Evolutionary conservation across 1,140 invertebrate genomes (phyloP).

Genomic region (Reticulitermes speratus): DNA sequence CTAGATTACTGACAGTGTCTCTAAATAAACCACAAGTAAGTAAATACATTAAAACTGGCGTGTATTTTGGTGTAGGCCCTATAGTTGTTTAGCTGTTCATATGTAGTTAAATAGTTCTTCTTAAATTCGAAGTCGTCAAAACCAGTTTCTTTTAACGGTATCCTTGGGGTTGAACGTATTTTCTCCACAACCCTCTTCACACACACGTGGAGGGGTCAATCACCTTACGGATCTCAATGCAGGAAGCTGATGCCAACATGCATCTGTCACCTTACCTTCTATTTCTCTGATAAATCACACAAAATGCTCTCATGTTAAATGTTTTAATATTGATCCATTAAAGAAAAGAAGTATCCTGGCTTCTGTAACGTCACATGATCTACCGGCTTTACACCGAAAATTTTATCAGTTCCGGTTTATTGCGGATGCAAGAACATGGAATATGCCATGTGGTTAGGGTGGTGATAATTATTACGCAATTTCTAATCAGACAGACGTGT

Average conservation of each 20-base stretch:
- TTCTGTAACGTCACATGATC: too few relatives aligned
- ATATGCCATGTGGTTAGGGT: too few relatives aligned
- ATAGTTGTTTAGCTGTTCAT: not conserved
- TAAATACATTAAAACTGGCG: too few relatives aligned
- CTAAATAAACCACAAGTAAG: too few relatives aligned
- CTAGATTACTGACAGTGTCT: too few relatives aligned
- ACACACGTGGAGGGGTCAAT: not conserved
- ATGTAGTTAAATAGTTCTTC: not conserved
- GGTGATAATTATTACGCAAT: too few relatives aligned
- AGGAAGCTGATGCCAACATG: not conserved
- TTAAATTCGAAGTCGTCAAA: not conserved
- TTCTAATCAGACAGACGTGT: too few relatives aligned
- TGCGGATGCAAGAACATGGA: too few relatives aligned
- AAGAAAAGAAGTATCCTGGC: not conserved
- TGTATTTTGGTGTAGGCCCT: too few relatives aligned
- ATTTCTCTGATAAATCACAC: not conserved
- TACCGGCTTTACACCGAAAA: too few relatives aligned
- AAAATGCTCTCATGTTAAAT: not conserved
- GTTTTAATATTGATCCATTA: not conserved
- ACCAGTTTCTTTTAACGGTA: slow-evolving; percentile 7
- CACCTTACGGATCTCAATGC: not conserved
- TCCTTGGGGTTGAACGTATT: not conserved
- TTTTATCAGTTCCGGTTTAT: too few relatives aligned
- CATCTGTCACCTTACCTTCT: not conserved
- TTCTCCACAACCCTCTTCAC: not conserved